phyloP scores from a whole-genome alignment of 2,113 vertebrate species.

The Stomatorhinus ivindoensis region DNA sequence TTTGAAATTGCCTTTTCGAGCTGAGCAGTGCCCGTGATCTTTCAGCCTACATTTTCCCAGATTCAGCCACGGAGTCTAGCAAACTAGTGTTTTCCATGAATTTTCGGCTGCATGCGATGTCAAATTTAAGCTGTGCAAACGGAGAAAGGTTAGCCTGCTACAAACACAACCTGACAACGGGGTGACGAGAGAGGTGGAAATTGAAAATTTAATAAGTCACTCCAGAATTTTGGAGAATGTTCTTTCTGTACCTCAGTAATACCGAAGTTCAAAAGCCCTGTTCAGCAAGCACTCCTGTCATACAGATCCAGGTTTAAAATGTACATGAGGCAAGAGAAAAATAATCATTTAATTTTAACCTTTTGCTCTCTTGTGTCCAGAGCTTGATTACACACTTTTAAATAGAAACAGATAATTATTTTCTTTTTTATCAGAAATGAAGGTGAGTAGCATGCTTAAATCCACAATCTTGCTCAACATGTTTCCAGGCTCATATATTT shows the following conservation, averaged over 20 bases:
- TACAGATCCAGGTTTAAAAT: neutral
- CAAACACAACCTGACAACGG: neutral
- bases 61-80: neutral
- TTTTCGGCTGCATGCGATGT: neutral
- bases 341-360: neutral
- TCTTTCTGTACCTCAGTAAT: neutral
- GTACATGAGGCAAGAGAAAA: neutral
- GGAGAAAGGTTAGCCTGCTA: neutral
- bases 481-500: neutral
- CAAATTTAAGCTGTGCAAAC: neutral
- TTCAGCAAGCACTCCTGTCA: neutral
- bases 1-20: conserved; percentile 1
- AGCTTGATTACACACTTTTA: neutral
- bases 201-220: conserved; percentile 6
- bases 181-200: conserved; percentile 3
- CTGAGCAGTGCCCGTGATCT: neutral
- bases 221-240: neutral
- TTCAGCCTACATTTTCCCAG: neutral
- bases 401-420: neutral
- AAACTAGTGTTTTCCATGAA: neutral
- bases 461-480: neutral
- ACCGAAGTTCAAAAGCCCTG: neutral
- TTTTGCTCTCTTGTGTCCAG: neutral
- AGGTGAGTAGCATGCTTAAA: neutral
- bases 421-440: neutral